Base-by-base conservation (phyloP, 2,113 vertebrate genomes). In the Nansenia antarctica region DNA sequence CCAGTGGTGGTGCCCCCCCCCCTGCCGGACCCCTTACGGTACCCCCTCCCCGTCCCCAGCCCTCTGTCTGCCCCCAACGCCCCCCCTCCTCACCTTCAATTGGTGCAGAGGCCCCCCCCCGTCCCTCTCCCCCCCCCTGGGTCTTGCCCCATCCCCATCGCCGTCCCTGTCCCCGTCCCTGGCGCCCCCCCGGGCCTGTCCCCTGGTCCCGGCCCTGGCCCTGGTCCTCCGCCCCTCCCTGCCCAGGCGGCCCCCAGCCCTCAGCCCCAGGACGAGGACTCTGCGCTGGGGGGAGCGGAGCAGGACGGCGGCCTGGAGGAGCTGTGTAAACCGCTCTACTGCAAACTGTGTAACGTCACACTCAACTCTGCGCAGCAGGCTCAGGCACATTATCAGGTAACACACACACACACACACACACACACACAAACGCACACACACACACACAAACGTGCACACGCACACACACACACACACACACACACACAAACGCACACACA, bases 381-480 rank as follows among this genome's bases (percentile, higher is more conserved):
- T 54, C 96, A 98, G 83, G 97, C 98, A 74, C 98, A 99, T 85
- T 99, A 99, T 88, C 97, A 99, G 97, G 98, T 98, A 85, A 91
- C n/a, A n/a, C n/a, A n/a, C n/a, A n/a, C n/a, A n/a, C n/a, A n/a
- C n/a, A n/a, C n/a, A n/a, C n/a, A n/a, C n/a, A n/a, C n/a, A n/a
- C n/a, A n/a, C n/a, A n/a, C n/a, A n/a, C n/a, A n/a, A n/a, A n/a
- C n/a, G n/a, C n/a, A n/a, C n/a, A n/a, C n/a, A n/a, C n/a, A n/a
- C n/a, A n/a, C n/a, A n/a, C n/a, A n/a, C n/a, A n/a, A n/a, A n/a
- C n/a, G n/a, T n/a, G n/a, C n/a, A n/a, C n/a, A n/a, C n/a, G n/a
- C n/a, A n/a, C n/a, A n/a, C n/a, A n/a, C n/a, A n/a, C n/a, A n/a
- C n/a, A n/a, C n/a, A n/a, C n/a, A n/a, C n/a, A n/a, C n/a, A n/a